phyloP scores from a whole-genome alignment of 2,113 vertebrate species.

The Danio rerio region GRCz12tu NC_133199.1:1323501-1324000 shows the following conservation, averaged over 20 bases:
- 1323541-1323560: no score
- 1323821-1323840: slow-evolving; percentile 13
- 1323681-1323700: background rate
- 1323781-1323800: slow-evolving; percentile 38
- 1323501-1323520: no score
- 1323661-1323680: no score
- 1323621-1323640: no score
- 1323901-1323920: slow-evolving; percentile 50
- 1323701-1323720: background rate
- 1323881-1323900: slow-evolving; percentile 42
- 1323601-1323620: no score
- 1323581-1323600: no score
- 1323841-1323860: slow-evolving; percentile 59
- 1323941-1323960: slow-evolving; percentile 14
- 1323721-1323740: slow-evolving; percentile 48
- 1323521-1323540: no score
- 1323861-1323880: slow-evolving; percentile 68
- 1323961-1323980: slow-evolving; percentile 17
- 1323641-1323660: no score
- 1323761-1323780: slow-evolving; percentile 48
- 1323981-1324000: slow-evolving; percentile 62
- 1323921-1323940: slow-evolving; percentile 38
- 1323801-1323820: background rate
- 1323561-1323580: no score
- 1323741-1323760: slow-evolving; percentile 55